A percentile compares a stretch with the other conserved stretches of the same genome.
phyloP scores from a whole-genome alignment of 1,140 invertebrate genomes.

The Drosophila parvula region DNA sequence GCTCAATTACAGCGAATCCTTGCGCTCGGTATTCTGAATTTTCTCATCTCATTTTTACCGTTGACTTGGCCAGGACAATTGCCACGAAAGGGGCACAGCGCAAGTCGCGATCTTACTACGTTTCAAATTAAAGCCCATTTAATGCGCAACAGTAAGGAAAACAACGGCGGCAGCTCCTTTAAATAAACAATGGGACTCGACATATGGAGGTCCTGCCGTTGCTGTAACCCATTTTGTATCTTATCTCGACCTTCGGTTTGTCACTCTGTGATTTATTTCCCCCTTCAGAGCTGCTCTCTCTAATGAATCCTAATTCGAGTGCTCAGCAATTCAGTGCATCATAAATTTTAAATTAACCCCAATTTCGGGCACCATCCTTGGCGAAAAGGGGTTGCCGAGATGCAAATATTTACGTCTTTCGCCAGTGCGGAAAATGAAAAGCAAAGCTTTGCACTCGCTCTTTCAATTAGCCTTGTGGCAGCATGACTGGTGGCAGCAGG shows the following conservation, averaged over 20 bases:
- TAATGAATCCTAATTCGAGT: conserved; percentile 57
- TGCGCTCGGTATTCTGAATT: conserved; percentile 38
- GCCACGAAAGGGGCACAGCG: conserved; percentile 30
- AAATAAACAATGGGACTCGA: conserved; percentile 54
- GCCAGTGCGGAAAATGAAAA: conserved; percentile 41
- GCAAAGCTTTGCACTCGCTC: conserved; percentile 39
- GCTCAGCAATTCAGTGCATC: conserved; percentile 49
- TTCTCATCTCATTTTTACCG: conserved; percentile 56
- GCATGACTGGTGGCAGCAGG: conserved; percentile 14
- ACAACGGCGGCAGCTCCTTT: conserved; percentile 40
- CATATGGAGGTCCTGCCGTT: conserved; percentile 9
- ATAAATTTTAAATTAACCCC: conserved; percentile 61
- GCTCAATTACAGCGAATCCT: conserved; percentile 71
- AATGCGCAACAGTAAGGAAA: conserved; percentile 66
- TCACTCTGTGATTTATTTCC: conserved; percentile 40
- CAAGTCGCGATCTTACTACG: conserved; percentile 61
- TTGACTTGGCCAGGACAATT: conserved; percentile 73
- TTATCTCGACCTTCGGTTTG: conserved; percentile 21
- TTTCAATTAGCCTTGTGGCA: conserved; percentile 48
- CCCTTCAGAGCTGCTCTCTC: conserved; percentile 11
- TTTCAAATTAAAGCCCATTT: conserved; percentile 80
- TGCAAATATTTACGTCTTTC: conserved; percentile 44
- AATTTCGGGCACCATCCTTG: conserved; percentile 33
- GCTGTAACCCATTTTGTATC: conserved; percentile 34
- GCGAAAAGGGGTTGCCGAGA: conserved; percentile 26